Evolutionary conservation across 2,113 vertebrate species (phyloP), one percentile per base, ranked within the genome.

Genomic region (Ictalurus furcatus): DNA sequence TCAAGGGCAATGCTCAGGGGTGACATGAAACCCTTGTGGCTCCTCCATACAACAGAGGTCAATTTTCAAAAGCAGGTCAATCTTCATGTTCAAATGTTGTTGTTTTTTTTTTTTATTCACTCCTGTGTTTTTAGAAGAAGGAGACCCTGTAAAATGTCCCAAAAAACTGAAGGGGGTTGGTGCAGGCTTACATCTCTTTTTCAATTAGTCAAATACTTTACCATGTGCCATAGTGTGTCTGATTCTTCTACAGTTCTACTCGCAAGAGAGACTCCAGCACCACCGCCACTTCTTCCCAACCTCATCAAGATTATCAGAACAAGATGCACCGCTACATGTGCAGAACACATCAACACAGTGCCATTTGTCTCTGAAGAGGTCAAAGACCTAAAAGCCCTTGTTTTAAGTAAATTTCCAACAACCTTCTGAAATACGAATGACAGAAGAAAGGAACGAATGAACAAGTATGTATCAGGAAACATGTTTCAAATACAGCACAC

Each of bases 1-100:
- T 89, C 93, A 95, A 86, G 90, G 91, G 89, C 87, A 94, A 92
- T 93, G 93, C 92, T 92, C 89, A 88, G 76, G 91, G 93, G 93
- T 95, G 94, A 94, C 67, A 71, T 90, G 88, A 90, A 91, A 91
- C 92, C 81, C 63, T 9, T 54, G 91, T 86, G 86, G 91, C 89
- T 93, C 79, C 86, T 90, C 84, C 88, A 90, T 87, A 90, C 91
- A 87, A 90, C 90, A 92, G 90, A 93, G 87, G 84, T 89, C 80
- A 82, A 71, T 90, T 93, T 93, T 94, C 87, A 92, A 86, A 84
- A 89, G 54, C 71, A 58, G 71, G 44, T 48, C 44, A 48, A 80
- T 84, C 40, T 52, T 86, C 73, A 54, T 56, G 56, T 76, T 40
- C 44, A 84, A 67, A 89, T 85, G 78, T 85, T 88, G 34, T 34